Percentiles rank a stretch among this genome's conserved stretches.
Evolutionary conservation across 2,797 vertebrate species (phyloP).

Genomic region (Dendrocincla tyrannina): DNA sequence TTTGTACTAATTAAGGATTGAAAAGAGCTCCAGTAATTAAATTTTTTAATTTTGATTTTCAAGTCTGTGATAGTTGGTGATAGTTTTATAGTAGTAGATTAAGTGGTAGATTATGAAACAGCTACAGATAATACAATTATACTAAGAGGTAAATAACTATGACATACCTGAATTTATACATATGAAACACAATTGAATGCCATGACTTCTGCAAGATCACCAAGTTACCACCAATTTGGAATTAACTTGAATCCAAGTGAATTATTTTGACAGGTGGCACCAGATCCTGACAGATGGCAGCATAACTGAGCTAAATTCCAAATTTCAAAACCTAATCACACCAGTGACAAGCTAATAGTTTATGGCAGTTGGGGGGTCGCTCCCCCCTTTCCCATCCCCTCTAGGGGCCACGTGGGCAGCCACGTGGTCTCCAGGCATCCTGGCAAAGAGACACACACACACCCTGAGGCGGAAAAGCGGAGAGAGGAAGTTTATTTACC

Average conservation of each 20-base stretch:
- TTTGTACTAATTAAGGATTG: background rate
- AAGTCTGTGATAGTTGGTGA: background rate
- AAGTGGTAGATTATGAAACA: background rate
- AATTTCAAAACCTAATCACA: slow-evolving; percentile 65
- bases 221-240: slow-evolving; percentile 1
- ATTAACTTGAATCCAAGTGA: slow-evolving; percentile 51
- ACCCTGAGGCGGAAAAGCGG: no score
- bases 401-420: no score
- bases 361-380: no score
- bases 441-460: no score
- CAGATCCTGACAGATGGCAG: slow-evolving; percentile 64
- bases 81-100: background rate
- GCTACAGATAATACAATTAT: background rate
- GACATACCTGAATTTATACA: background rate
- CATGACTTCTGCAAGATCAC: background rate
- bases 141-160: background rate
- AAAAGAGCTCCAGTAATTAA: background rate
- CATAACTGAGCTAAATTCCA: slow-evolving; percentile 61
- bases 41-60: background rate
- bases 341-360: slow-evolving; percentile 38
- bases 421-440: no score
- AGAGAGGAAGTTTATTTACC: no score
- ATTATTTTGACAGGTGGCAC: slow-evolving; percentile 63
- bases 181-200: background rate
- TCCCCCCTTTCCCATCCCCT: no score